Conservation (phyloP, 2,888 invertebrate species). For the Drosophila leonis region DNA sequence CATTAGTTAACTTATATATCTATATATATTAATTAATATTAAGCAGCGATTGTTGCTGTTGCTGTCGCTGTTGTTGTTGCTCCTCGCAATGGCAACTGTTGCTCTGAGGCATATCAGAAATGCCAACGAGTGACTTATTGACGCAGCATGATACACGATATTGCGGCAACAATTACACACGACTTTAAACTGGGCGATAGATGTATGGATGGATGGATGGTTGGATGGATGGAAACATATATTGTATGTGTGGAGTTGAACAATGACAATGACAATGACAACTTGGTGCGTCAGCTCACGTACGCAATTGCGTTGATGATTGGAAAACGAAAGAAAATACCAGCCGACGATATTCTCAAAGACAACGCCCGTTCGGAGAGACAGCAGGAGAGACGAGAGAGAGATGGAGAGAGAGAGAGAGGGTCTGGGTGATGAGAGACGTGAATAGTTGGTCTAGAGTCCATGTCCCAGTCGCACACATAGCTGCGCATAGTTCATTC, state of each 20-base stretch:
- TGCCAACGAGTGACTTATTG: slow-evolving; percentile 78
- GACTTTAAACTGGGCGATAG: slow-evolving; percentile 42
- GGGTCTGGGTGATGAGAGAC: neutral
- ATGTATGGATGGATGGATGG: slow-evolving; percentile 14
- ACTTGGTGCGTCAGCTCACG: slow-evolving; percentile 67
- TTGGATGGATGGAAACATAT: slow-evolving; percentile 10
- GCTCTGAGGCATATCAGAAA: slow-evolving; percentile 59
- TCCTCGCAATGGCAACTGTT: slow-evolving; percentile 45
- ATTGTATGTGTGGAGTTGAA: slow-evolving; percentile 19
- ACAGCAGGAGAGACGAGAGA: neutral
- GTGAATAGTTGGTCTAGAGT: slow-evolving; percentile 9
- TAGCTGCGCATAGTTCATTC: slow-evolving; percentile 64
- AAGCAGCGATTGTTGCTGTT: slow-evolving; percentile 1
- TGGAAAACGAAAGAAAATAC: slow-evolving; percentile 65
- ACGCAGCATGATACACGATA: slow-evolving; percentile 68
- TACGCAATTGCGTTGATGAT: slow-evolving; percentile 77
- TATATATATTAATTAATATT: slow-evolving; percentile 15
- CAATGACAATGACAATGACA: slow-evolving; percentile 43
- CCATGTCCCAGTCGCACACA: slow-evolving; percentile 31
- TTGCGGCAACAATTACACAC: slow-evolving; percentile 52
- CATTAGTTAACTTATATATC: slow-evolving; percentile 7
- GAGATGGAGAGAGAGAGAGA: too few relatives aligned
- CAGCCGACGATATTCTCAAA: slow-evolving; percentile 50
- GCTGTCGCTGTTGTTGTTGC: slow-evolving; percentile 4
- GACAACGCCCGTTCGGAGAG: slow-evolving; percentile 54